Evolutionary conservation across 2,888 invertebrate genomes (phyloP).

Genomic region (Drosophila heteroneura): DNA sequence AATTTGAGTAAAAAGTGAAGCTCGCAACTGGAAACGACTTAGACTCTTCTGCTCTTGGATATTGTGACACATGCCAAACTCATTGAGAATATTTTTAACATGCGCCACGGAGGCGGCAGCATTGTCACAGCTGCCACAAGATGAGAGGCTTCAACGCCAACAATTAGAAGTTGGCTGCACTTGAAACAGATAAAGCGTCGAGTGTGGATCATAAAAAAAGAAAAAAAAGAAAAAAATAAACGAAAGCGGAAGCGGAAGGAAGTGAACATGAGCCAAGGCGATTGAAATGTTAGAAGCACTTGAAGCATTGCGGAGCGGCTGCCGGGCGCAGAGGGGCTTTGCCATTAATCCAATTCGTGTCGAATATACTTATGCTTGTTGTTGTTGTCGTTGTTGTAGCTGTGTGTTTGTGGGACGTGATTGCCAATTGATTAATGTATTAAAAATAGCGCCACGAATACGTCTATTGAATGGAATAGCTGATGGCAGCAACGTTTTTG

Average conservation of each 20-base stretch:
- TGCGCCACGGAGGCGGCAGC: slow-evolving; percentile 32
- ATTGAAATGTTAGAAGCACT: slow-evolving; percentile 35
- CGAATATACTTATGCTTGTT: neutral
- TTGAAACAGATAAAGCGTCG: slow-evolving; percentile 61
- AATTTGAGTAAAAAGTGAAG: slow-evolving; percentile 15
- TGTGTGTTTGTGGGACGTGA: slow-evolving; percentile 49
- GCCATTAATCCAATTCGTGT: slow-evolving; percentile 46
- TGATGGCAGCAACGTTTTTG: slow-evolving; percentile 47
- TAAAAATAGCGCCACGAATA: slow-evolving; percentile 63
- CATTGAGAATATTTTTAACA: slow-evolving; percentile 73
- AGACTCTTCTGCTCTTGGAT: slow-evolving; percentile 27
- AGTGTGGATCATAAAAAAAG: slow-evolving; percentile 24
- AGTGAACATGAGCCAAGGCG: slow-evolving; percentile 47
- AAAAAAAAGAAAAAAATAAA: slow-evolving; percentile 21
- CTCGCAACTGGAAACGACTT: slow-evolving; percentile 17
- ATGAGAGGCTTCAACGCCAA: slow-evolving; percentile 11
- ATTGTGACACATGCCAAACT: slow-evolving; percentile 73
- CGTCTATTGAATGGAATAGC: slow-evolving; percentile 40
- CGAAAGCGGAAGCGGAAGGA: slow-evolving; percentile 68
- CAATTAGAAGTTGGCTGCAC: slow-evolving; percentile 47
- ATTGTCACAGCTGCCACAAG: slow-evolving; percentile 46
- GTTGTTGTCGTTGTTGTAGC: slow-evolving; percentile 10
- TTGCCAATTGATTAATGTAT: slow-evolving; percentile 71
- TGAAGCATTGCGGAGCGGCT: slow-evolving; percentile 25
- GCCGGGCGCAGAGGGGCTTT: slow-evolving; percentile 15